Conservation (phyloP, 2,113 vertebrate genomes). For the Ursus arctos region DNA sequence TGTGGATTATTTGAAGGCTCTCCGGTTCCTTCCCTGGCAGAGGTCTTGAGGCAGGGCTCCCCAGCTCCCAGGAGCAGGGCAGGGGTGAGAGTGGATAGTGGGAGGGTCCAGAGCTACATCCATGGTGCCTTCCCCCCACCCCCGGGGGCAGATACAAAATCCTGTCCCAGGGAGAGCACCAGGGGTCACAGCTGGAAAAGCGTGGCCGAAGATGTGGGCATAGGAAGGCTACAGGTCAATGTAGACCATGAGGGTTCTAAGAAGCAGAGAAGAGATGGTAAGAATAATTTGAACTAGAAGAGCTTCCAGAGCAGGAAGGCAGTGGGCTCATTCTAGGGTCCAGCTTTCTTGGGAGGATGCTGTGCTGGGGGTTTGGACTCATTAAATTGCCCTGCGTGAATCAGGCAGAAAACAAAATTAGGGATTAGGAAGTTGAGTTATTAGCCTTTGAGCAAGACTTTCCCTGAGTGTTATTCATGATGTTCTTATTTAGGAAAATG, state of each 20-base stretch:
- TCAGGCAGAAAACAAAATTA: not conserved
- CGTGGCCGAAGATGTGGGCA: not conserved
- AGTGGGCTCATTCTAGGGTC: not conserved
- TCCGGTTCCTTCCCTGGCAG: not conserved
- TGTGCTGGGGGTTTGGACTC: not conserved
- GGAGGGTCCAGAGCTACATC: not conserved
- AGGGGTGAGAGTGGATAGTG: not conserved
- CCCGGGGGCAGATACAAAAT: not conserved
- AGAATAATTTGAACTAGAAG: not conserved
- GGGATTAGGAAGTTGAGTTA: not conserved
- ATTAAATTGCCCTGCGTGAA: not conserved
- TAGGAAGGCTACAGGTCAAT: not conserved
- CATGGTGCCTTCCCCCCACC: not conserved
- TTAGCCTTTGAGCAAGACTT: not conserved
- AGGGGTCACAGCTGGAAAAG: not conserved
- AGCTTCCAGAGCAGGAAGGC: not conserved
- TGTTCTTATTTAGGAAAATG: constrained; percentile 64
- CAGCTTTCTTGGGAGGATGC: not conserved
- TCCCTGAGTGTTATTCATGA: not conserved
- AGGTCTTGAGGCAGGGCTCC: not conserved
- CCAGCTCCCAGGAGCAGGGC: not conserved
- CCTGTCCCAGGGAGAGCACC: not conserved
- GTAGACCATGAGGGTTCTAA: not conserved
- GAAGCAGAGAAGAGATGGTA: not conserved
- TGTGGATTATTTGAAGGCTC: not conserved